Conservation (phyloP, 1,140 invertebrate genomes). For the Drosophila asahinai region DNA sequence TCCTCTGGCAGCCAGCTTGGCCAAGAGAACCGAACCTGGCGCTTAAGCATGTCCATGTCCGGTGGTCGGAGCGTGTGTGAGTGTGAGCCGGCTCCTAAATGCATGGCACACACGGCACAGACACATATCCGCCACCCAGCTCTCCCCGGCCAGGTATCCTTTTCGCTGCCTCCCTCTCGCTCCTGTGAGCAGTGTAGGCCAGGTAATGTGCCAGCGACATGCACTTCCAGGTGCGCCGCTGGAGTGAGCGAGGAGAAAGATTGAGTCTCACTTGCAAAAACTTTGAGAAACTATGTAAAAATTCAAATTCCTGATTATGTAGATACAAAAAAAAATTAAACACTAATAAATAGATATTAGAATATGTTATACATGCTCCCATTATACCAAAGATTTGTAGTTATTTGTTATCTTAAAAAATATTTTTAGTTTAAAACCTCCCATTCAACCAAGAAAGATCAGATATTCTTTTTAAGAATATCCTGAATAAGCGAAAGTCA, state of each 20-base stretch:
- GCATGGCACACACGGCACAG: slow-evolving; percentile 68
- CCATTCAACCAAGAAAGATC: background rate
- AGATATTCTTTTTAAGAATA: background rate
- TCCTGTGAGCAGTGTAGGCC: slow-evolving; percentile 15
- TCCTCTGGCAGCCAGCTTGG: slow-evolving; percentile 15
- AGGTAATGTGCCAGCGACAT: slow-evolving; percentile 75
- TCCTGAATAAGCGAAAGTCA: background rate
- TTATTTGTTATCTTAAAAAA: no score
- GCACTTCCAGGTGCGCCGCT: slow-evolving; percentile 49
- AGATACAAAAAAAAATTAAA: background rate
- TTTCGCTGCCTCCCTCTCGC: slow-evolving; percentile 8
- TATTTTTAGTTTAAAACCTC: no score
- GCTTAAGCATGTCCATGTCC: slow-evolving; percentile 82
- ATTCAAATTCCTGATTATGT: no score
- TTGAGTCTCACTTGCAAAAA: slow-evolving; percentile 11
- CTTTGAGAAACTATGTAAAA: background rate
- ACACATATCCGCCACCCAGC: slow-evolving; percentile 71
- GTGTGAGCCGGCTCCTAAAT: slow-evolving; percentile 60
- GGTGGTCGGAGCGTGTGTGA: slow-evolving; percentile 39
- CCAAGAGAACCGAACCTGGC: slow-evolving; percentile 54
- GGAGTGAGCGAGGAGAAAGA: slow-evolving; percentile 5
- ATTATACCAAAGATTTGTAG: no score
- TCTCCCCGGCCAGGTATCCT: slow-evolving; percentile 35
- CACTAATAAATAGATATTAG: background rate
- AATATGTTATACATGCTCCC: background rate